A percentile compares a stretch with the other conserved stretches of the same genome.
phyloP scores from a whole-genome alignment of 2,113 vertebrate genomes.

The Panthera leo region DNA sequence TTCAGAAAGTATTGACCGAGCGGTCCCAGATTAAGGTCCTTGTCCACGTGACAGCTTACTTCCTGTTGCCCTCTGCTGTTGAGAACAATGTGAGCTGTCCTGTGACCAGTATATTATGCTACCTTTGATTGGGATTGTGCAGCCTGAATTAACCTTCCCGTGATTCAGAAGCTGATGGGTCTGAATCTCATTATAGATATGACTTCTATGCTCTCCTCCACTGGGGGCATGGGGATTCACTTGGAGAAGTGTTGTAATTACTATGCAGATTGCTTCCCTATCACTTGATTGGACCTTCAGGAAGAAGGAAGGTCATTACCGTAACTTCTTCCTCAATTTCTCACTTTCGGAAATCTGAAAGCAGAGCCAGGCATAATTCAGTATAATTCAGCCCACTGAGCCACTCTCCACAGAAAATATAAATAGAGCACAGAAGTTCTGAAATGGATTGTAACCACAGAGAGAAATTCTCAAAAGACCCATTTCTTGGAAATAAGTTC shows the following conservation, averaged over 20 bases:
- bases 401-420: not conserved
- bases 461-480: slow-evolving; percentile 23
- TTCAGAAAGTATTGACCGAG: not conserved
- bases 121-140: not conserved
- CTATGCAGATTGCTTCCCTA: slow-evolving; percentile 70
- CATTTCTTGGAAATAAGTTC: slow-evolving; percentile 1
- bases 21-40: not conserved
- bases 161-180: slow-evolving; percentile 32
- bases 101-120: not conserved
- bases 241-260: slow-evolving; percentile 45
- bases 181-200: slow-evolving; percentile 65
- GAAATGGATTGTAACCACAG: not conserved
- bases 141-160: slow-evolving; percentile 13
- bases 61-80: slow-evolving; percentile 18
- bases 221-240: not conserved
- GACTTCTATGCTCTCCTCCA: not conserved
- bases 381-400: not conserved
- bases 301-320: slow-evolving; percentile 65
- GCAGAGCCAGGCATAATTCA: slow-evolving; percentile 26
- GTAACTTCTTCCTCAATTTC: slow-evolving; percentile 60
- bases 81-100: not conserved
- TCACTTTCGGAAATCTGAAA: slow-evolving; percentile 28
- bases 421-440: not conserved
- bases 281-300: slow-evolving; percentile 59
- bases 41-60: not conserved